phyloP scores from a whole-genome alignment of 2,888 invertebrate species.

The Sminthurides aquaticus region DNA sequence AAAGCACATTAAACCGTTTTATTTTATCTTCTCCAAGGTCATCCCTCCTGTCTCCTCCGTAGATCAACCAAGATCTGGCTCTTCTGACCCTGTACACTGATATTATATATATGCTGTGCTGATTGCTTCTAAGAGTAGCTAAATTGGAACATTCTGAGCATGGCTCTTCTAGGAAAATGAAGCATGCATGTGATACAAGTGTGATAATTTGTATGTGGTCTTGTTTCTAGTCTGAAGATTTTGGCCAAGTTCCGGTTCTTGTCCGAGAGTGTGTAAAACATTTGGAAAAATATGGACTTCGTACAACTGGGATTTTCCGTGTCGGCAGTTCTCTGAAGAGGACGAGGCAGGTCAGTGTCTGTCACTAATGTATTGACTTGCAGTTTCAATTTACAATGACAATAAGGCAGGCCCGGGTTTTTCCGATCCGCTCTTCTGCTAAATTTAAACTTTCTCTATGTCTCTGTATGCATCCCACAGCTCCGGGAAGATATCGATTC shows the following conservation, averaged over 20 bases:
- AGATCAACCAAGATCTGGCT: too few species aligned
- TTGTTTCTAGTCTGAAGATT: constrained; percentile 10
- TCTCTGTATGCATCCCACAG: constrained; percentile 50
- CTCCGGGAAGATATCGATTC: constrained; percentile 83
- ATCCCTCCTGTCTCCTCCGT: too few species aligned
- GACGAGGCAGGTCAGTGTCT: constrained; percentile 67
- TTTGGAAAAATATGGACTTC: constrained; percentile 70
- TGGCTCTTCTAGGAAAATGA: too few species aligned
- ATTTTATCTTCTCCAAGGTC: too few species aligned
- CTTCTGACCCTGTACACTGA: too few species aligned
- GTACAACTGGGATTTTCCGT: constrained; percentile 81
- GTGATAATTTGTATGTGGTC: too few species aligned
- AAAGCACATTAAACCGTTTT: too few species aligned
- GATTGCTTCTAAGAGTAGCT: too few species aligned
- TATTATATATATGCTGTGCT: too few species aligned
- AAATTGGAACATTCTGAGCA: too few species aligned
- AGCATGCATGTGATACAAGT: too few species aligned
- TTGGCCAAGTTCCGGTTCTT: constrained; percentile 60
- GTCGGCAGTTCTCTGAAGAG: constrained; percentile 87
- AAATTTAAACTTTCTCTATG: neutral
- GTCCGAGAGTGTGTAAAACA: constrained; percentile 73
- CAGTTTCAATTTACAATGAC: neutral
- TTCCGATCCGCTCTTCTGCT: neutral
- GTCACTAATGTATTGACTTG: neutral
- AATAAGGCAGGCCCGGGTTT: too few species aligned